Evolutionary conservation across 2,888 invertebrate genomes (phyloP).

Genomic region (Flexamia atlantica): DNA sequence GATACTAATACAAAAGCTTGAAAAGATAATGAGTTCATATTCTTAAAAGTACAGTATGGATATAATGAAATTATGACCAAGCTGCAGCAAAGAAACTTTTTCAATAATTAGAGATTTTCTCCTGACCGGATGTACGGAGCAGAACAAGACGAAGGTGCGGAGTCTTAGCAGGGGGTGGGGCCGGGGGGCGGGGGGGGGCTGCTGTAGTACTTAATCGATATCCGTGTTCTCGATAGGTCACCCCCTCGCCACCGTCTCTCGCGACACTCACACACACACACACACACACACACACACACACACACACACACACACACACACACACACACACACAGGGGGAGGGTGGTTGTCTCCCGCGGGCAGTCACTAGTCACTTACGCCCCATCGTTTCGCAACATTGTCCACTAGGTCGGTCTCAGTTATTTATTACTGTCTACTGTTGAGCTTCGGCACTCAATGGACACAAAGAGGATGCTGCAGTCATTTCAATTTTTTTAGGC

Average conservation of each 20-base stretch:
- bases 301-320: constrained; percentile 29
- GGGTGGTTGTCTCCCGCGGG: constrained; percentile 46
- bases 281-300: too few species aligned
- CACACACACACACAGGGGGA: constrained; percentile 7
- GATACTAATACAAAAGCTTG: too few species aligned
- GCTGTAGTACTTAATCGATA: constrained; percentile 56
- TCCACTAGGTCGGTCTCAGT: not conserved
- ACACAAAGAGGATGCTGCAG: too few species aligned
- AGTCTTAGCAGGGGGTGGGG: not conserved
- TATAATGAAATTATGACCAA: too few species aligned
- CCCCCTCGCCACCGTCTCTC: not conserved
- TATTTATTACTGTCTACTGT: too few species aligned
- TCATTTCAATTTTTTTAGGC: too few species aligned
- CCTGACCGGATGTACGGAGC: constrained; percentile 13
- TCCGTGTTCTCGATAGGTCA: constrained; percentile 47
- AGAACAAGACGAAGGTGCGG: constrained; percentile 6
- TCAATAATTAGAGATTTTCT: not conserved
- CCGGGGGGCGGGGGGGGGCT: not conserved
- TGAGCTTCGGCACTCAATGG: too few species aligned
- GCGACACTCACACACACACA: constrained; percentile 9
- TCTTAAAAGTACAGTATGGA: too few species aligned
- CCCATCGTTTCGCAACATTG: constrained; percentile 40
- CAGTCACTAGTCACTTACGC: not conserved
- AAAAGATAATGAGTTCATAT: too few species aligned
- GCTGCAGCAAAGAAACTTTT: too few species aligned